Evolutionary conservation across 2,113 vertebrate genomes (phyloP), one percentile per base, ranked within the genome.

Genomic region (Morone saxatilis): DNA sequence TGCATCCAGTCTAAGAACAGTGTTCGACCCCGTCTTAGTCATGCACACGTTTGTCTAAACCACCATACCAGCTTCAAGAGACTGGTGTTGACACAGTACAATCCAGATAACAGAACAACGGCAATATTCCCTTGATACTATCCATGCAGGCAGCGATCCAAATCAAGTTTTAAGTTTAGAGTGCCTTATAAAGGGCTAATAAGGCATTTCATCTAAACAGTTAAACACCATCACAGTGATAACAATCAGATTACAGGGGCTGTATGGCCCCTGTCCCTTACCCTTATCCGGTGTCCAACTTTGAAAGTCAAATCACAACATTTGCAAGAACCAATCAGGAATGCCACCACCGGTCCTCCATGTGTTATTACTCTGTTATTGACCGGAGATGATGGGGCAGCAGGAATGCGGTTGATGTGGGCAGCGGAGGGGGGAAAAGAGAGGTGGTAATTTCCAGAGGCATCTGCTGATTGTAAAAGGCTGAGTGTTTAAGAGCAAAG

Each of bases 401-500:
- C 72, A 65, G 47, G n/a, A n/a, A 86, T 50, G 69, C 56, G 70
- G 81, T 36, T 66, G 78, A 83, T 81, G 68, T 74, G 74, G 83
- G n/a, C 72, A 38, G 83, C 10, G 48, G 69, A 62, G 77, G 72
- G 36, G 43, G n/a, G n/a, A n/a, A n/a, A n/a, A 36, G 54, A 65
- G 76, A 75, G 61, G 85, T 83, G 79, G 85, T 86, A 67, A 88
- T 90, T 88, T 90, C 53, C 78, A 86, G 54, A 88, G 76, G n/a
- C 85, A 90, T 92, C 85, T 91, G 85, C 81, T 85, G 86, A 80
- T 84, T 86, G 79, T 89, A 80, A 86, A 90, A 80, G 65, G 47
- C 74, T 63, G 78, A 85, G 56, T 83, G 78, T 88, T 91, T 91
- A 88, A 89, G 53, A 89, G 81, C 85, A 90, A n/a, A n/a, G 91